These are phyloP conservation scores for Tautogolabrus adspersus DNA, from an alignment of 2,113 vertebrate genomes.

Conservation along the genomic window DNA sequence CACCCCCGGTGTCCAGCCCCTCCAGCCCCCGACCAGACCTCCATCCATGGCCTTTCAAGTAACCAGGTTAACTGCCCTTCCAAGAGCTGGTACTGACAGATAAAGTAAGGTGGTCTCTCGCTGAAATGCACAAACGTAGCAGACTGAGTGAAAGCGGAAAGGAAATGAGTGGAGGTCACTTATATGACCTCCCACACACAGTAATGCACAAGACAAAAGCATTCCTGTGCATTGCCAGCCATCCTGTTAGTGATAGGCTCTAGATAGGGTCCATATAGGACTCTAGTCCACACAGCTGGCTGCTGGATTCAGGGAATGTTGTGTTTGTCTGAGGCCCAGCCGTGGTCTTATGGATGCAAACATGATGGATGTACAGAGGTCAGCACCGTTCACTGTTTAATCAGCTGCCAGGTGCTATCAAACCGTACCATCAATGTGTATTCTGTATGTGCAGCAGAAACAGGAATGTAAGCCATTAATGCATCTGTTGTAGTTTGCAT, in stretches of 20 bases:
- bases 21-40: conserved; percentile 61
- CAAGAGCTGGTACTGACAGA: conserved; percentile 83
- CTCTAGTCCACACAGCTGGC: conserved; percentile 59
- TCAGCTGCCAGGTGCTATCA: conserved; percentile 60
- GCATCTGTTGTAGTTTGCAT: neutral
- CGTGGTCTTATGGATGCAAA: conserved; percentile 43
- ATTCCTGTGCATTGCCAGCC: conserved; percentile 71
- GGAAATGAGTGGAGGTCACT: conserved; percentile 61
- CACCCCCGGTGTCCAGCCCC: conserved; percentile 69
- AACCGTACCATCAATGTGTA: conserved; percentile 31
- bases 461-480: neutral
- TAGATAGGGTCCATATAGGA: conserved; percentile 50
- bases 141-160: conserved; percentile 77
- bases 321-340: conserved; percentile 55
- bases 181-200: conserved; percentile 69
- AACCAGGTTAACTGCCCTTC: conserved; percentile 74
- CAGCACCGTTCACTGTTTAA: conserved; percentile 53
- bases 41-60: conserved; percentile 70
- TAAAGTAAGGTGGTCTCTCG: conserved; percentile 80
- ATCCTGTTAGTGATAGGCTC: conserved; percentile 68
- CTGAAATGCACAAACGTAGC: conserved; percentile 69
- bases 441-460: conserved; percentile 13
- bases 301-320: conserved; percentile 55
- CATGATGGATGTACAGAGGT: conserved; percentile 52
- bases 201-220: conserved; percentile 72